Evolutionary conservation across 2,797 vertebrate genomes (phyloP).

Genomic region (Pangasius macronema): DNA sequence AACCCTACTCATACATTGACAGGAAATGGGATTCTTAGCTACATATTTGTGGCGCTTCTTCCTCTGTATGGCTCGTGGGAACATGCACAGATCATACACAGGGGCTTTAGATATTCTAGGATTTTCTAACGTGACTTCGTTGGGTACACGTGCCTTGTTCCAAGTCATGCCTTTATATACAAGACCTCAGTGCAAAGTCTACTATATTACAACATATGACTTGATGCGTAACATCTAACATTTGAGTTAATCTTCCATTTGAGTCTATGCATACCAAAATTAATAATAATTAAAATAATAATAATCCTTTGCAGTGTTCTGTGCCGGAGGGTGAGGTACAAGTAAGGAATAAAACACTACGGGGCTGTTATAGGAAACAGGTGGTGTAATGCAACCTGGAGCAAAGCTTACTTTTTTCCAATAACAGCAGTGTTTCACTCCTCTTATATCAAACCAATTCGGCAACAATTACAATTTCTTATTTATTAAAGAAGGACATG

Average conservation of each 20-base stretch:
- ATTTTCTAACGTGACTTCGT: background rate
- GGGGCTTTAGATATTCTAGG: background rate
- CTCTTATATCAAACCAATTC: background rate
- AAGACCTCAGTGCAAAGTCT: too few relatives aligned
- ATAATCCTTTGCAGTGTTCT: background rate
- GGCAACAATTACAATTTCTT: background rate
- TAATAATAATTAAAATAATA: background rate
- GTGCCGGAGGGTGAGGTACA: background rate
- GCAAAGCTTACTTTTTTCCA: background rate
- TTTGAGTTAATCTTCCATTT: background rate
- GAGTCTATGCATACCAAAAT: background rate
- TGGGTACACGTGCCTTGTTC: background rate
- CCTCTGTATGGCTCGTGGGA: background rate
- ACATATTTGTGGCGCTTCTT: background rate
- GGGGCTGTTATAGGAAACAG: background rate
- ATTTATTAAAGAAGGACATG: background rate
- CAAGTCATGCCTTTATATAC: background rate
- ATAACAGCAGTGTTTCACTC: background rate
- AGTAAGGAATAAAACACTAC: background rate
- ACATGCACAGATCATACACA: background rate
- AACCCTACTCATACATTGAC: background rate
- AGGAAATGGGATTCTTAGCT: constrained; percentile 6
- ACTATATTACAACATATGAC: too few relatives aligned
- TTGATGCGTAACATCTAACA: background rate
- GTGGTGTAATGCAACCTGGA: background rate